phyloP scores from a whole-genome alignment of 2,797 vertebrate species.

The Phalanger gymnotis region DNA sequence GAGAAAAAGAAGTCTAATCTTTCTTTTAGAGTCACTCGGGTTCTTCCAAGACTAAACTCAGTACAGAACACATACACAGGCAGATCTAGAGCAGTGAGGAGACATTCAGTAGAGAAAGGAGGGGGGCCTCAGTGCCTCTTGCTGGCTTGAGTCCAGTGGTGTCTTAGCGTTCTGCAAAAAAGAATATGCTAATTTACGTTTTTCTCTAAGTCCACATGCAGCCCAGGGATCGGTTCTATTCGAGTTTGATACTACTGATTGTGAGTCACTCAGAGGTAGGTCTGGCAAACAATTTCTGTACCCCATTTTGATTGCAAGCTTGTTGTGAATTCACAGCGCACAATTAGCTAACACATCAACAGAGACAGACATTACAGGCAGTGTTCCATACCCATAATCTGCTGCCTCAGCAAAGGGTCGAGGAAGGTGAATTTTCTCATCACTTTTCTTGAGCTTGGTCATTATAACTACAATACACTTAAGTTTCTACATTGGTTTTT shows the following conservation, averaged over 20 bases:
- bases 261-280: neutral
- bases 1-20: neutral
- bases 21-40: neutral
- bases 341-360: neutral
- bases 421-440: neutral
- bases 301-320: neutral
- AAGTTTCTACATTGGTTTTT: neutral
- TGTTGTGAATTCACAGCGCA: neutral
- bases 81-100: neutral
- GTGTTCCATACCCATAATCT: neutral
- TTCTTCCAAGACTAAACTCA: neutral
- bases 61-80: neutral
- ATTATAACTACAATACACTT: neutral
- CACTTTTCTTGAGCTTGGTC: neutral
- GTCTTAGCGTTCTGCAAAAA: neutral
- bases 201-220: neutral
- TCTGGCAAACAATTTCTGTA: neutral
- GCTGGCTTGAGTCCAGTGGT: neutral
- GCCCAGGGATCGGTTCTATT: neutral
- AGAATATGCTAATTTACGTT: neutral
- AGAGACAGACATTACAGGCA: neutral
- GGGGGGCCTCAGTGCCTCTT: neutral
- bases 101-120: neutral
- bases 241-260: neutral
- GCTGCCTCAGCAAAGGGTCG: neutral